Conservation (phyloP, 2,797 vertebrate species). For the Gallinago solitaria region DNA sequence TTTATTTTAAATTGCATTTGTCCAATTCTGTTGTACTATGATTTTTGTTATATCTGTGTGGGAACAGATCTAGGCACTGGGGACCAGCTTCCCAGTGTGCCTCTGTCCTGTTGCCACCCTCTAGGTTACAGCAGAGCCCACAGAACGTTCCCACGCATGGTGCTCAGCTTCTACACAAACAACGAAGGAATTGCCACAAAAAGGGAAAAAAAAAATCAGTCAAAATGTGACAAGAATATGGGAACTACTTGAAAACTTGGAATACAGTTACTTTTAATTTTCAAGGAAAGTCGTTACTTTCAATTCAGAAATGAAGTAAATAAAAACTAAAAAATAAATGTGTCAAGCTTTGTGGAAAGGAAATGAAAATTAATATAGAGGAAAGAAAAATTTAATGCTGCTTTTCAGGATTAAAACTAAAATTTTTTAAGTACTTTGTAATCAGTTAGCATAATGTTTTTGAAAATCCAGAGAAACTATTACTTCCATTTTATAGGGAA, state of each 20-base stretch:
- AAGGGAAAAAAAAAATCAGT: not conserved
- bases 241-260: not conserved
- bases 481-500: not conserved
- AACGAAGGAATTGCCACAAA: not conserved
- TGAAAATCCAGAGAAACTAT: not conserved
- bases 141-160: not conserved
- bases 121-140: not conserved
- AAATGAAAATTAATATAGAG: not conserved
- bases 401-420: not conserved
- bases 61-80: not conserved
- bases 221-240: not conserved
- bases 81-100: not conserved
- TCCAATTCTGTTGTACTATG: slow-evolving; percentile 9
- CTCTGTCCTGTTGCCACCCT: not conserved
- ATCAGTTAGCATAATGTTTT: not conserved
- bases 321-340: not conserved
- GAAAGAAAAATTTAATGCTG: not conserved
- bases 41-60: not conserved
- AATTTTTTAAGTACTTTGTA: not conserved
- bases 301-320: not conserved
- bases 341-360: not conserved
- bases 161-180: accelerated
- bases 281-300: not conserved
- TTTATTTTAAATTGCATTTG: slow-evolving; percentile 65
- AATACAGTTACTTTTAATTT: not conserved